Conservation (phyloP, 2,888 invertebrate species). For the Clunio marinus region DNA sequence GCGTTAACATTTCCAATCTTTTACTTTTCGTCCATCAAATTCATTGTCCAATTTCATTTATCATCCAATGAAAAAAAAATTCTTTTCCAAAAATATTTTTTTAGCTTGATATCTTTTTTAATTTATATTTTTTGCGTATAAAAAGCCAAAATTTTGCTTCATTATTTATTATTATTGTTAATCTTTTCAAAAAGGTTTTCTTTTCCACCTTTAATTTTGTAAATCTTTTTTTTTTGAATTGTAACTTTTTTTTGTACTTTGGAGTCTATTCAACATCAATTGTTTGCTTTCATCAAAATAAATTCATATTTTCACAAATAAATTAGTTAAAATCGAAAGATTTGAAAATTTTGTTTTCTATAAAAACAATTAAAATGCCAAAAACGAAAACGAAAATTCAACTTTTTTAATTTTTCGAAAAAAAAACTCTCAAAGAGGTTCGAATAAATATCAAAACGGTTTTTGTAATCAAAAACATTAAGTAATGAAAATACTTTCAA, state of each 20-base stretch:
- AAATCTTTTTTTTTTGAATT: constrained; percentile 25
- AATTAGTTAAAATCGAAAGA: neutral
- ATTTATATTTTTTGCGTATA: constrained; percentile 24
- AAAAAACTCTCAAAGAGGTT: neutral
- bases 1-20: too few species aligned
- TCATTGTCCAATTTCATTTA: neutral
- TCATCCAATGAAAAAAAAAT: too few species aligned
- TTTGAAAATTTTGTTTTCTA: neutral
- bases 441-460: too few species aligned
- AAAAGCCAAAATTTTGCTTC: constrained; percentile 9
- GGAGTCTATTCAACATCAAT: constrained; percentile 6
- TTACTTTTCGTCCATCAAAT: constrained; percentile 12
- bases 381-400: constrained; percentile 25
- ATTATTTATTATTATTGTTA: neutral
- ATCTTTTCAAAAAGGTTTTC: neutral
- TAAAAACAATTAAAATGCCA: constrained; percentile 1
- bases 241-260: constrained; percentile 6
- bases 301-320: neutral
- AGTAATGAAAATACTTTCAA: constrained; percentile 1
- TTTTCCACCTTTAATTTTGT: constrained; percentile 20
- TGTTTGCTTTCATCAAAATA: neutral
- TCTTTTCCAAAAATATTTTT: constrained; percentile 18
- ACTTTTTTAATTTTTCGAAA: constrained; percentile 4
- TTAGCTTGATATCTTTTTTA: neutral
- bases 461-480: neutral